Evolutionary conservation across 2,888 invertebrate species (phyloP), one percentile per base, ranked within the genome.

Genomic region (Teinopalpus imperialis): DNA sequence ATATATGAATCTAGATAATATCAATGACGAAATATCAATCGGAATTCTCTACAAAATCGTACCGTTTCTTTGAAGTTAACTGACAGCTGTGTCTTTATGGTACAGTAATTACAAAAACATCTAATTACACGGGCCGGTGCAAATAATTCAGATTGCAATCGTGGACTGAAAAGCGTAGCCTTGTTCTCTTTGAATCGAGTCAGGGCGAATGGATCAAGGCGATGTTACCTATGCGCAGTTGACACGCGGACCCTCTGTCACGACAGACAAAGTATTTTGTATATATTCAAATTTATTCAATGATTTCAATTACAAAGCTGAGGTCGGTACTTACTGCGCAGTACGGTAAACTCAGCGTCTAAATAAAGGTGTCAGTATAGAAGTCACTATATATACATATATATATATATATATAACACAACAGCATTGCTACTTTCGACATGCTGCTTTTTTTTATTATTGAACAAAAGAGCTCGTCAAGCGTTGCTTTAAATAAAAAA

Each of bases 141-240:
- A 61, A 74, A 66, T 66, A 67, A 74, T 69, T 71, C 67, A 62
- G 70, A 75, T 74, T 61, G 59, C 56, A 53, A 69, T 74, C 66
- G 63, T 65, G 67, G 59, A 69, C 80, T 81, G 75, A 81, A 81
- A 79, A 78, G 64, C 69, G 49, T 59, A 65, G 54, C 83, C 83
- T 82, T 72, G 83, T 70, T 52, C 76, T 71, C 70, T 73, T 81
- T 79, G 65, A 49, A 60, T 65, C 30, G 56, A 72, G 65, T 63
- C 66, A 66, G 68, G 69, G 66, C 69, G 66, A 75, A 63, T 66
- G 52, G 73, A 79, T 73, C 82, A 81, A 82, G 82, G 81, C 63
- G 56, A 71, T 35, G 27, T 9, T 24, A 8, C 41, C 31, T 32
- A 12, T 29, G 42, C 9, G 7, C 20, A 9, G 31, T 31, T 31